These are phyloP conservation scores for Brachionus paranguensis DNA, from an alignment of 1,140 invertebrate genomes.

Conservation along the genomic window DNA sequence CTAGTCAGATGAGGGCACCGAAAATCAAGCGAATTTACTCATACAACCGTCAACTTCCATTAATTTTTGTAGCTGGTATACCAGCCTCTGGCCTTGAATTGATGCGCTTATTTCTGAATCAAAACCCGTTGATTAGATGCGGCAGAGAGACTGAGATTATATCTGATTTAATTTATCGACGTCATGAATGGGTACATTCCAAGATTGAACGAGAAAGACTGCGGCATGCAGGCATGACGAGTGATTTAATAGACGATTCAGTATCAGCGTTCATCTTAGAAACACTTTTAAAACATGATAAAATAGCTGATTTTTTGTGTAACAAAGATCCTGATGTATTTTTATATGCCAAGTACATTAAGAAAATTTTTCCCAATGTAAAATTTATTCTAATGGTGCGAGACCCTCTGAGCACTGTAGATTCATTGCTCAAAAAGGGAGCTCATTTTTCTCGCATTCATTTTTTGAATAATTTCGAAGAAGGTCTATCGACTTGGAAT, in stretches of 20 bases:
- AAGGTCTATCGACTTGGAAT: constrained; percentile 84
- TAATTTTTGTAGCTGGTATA: constrained; percentile 82
- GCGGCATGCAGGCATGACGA: constrained; percentile 20
- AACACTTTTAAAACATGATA: constrained; percentile 65
- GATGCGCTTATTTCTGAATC: constrained; percentile 94
- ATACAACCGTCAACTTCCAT: not conserved
- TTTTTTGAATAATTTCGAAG: constrained; percentile 81
- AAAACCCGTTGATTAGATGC: constrained; percentile 91
- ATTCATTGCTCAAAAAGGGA: constrained; percentile 90
- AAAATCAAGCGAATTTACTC: not conserved
- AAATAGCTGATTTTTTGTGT: constrained; percentile 78
- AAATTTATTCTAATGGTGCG: constrained; percentile 97
- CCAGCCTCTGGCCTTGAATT: constrained; percentile 91
- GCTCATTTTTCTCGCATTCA: constrained; percentile 96
- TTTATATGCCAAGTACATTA: constrained; percentile 78
- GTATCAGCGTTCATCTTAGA: constrained; percentile 23
- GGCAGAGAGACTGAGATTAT: constrained; percentile 95
- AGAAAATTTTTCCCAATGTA: constrained; percentile 63
- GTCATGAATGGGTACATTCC: not conserved
- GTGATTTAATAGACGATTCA: not conserved
- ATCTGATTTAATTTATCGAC: constrained; percentile 56
- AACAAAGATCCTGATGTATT: constrained; percentile 97
- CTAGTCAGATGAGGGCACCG: not conserved
- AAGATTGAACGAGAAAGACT: constrained; percentile 15
- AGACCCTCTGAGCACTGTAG: constrained; percentile 91